Conservation (phyloP, 2,113 vertebrate species). For the Gavia stellata region DNA sequence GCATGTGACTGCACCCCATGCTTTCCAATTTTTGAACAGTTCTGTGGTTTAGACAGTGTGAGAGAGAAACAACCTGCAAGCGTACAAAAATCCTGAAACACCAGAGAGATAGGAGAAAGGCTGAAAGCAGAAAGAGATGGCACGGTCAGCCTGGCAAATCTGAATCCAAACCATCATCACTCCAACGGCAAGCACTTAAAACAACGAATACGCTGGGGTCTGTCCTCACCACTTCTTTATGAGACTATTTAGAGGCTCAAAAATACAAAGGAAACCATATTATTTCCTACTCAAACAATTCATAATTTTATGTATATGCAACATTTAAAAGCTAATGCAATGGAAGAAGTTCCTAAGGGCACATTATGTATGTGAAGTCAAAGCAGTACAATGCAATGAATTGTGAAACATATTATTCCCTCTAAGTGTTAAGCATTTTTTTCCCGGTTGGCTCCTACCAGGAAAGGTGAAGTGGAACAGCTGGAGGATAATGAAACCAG, state of each 20-base stretch:
- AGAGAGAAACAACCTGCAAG: neutral
- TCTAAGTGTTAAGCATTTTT: slow-evolving; percentile 52
- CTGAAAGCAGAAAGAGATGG: neutral
- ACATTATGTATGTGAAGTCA: slow-evolving; percentile 30
- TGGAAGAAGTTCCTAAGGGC: slow-evolving; percentile 1
- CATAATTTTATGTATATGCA: neutral
- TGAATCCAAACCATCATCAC: neutral
- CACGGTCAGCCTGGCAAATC: neutral
- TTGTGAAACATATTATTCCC: slow-evolving; percentile 49
- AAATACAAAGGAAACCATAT: neutral
- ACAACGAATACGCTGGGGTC: neutral
- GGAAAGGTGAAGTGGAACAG: slow-evolving; percentile 67
- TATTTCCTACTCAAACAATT: neutral
- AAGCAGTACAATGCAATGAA: slow-evolving; percentile 23
- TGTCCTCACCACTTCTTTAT: neutral
- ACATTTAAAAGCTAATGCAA: slow-evolving; percentile 7
- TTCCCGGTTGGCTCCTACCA: slow-evolving; percentile 39
- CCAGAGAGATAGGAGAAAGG: neutral
- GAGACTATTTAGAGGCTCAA: neutral
- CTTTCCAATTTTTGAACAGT: neutral
- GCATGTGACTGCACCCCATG: neutral
- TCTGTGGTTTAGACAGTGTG: neutral
- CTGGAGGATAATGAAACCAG: slow-evolving; percentile 67
- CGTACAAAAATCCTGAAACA: neutral
- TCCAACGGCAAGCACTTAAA: neutral